phyloP scores from a whole-genome alignment of 2,113 vertebrate species.

The Lycaon pictus region DNA sequence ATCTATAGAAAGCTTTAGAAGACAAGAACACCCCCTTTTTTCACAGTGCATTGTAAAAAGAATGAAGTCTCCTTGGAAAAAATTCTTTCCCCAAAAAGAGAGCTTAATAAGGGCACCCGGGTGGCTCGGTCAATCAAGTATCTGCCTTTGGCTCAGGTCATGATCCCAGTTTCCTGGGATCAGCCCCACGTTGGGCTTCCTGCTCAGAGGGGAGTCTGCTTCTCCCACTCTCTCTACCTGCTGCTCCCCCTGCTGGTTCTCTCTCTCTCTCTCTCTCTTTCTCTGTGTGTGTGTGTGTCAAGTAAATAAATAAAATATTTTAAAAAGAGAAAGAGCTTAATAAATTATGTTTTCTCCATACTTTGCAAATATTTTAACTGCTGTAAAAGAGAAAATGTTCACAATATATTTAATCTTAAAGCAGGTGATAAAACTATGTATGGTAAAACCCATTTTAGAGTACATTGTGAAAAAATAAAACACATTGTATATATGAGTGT shows the following conservation, averaged over 20 bases:
- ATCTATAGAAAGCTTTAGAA: not conserved
- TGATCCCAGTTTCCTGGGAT: no score
- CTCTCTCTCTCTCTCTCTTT: no score
- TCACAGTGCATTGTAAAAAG: not conserved
- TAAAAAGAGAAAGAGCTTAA: not conserved
- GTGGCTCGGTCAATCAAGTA: no score
- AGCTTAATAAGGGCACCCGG: not conserved
- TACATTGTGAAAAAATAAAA: not conserved
- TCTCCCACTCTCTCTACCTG: no score
- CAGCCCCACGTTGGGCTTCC: no score
- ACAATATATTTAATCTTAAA: not conserved
- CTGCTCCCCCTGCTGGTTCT: no score
- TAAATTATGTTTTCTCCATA: not conserved
- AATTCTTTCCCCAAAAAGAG: not conserved
- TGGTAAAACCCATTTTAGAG: not conserved
- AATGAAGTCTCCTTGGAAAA: not conserved
- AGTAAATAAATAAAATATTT: no score
- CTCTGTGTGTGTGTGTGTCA: no score
- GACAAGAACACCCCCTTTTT: not conserved
- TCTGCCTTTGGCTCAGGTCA: no score
- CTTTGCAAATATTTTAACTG: slow-evolving; percentile 1
- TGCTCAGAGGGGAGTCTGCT: no score
- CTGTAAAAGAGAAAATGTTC: not conserved
- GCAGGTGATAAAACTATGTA: not conserved
- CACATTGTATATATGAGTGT: not conserved